A percentile compares a stretch with the other conserved stretches of the same genome.
Evolutionary conservation across 2,797 vertebrate species (phyloP).

Genomic region (Dipus sagitta): DNA sequence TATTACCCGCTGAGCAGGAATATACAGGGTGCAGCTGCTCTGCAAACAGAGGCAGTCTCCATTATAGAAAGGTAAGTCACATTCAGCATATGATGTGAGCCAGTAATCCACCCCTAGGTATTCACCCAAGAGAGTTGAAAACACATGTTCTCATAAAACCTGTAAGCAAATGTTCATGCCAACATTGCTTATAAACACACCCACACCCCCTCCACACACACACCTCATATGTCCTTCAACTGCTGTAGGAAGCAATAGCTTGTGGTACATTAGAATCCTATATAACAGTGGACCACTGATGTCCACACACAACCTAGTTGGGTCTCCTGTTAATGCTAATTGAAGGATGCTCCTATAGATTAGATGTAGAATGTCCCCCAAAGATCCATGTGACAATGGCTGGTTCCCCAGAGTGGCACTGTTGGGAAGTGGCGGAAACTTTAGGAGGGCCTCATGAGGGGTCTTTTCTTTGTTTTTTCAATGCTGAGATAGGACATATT

Average conservation of each 20-base stretch:
- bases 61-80: not conserved
- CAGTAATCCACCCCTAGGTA: not conserved
- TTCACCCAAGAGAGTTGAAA: not conserved
- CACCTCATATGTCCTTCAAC: not conserved
- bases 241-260: not conserved
- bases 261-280: not conserved
- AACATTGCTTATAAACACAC: not conserved
- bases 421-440: not conserved
- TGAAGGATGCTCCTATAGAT: not conserved
- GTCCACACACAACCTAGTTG: fast-evolving
- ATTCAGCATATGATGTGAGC: fast-evolving
- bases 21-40: not conserved
- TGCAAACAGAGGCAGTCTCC: not conserved
- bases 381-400: not conserved
- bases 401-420: not conserved
- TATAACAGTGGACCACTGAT: not conserved
- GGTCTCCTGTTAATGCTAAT: not conserved
- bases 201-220: too few relatives aligned
- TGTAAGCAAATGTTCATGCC: not conserved
- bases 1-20: too few relatives aligned
- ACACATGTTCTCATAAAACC: not conserved
- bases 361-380: not conserved
- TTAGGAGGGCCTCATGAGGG: too few relatives aligned
- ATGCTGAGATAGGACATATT: not conserved
- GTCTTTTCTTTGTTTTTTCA: not conserved